phyloP scores from a whole-genome alignment of 2,113 vertebrate genomes.

The Oncorhynchus kisutch region DNA sequence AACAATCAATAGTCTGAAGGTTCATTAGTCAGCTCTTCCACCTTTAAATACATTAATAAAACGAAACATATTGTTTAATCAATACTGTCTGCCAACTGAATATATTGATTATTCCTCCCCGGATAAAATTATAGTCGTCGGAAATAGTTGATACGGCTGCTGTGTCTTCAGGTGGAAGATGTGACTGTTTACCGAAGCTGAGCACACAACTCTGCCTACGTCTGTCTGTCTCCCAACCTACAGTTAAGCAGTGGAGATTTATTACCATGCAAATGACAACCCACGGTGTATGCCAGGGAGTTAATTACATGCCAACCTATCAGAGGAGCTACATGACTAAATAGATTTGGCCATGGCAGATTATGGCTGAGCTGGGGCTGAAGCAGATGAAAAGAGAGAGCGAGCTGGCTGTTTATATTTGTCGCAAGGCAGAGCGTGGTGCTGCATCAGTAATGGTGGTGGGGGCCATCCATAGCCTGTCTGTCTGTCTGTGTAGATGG shows the following conservation, averaged over 20 bases:
- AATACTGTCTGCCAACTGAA: conserved; percentile 45
- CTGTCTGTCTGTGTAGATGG: conserved; percentile 6
- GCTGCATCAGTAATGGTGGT: too few relatives aligned
- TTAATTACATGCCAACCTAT: conserved; percentile 71
- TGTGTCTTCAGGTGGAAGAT: neutral
- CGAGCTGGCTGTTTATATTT: conserved; percentile 1
- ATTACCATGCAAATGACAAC: conserved; percentile 72
- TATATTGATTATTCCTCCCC: conserved; percentile 30
- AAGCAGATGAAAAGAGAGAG: conserved; percentile 11
- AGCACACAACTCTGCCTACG: conserved; percentile 28
- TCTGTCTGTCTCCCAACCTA: conserved; percentile 28
- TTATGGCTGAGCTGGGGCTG: conserved; percentile 35
- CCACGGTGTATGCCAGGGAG: conserved; percentile 61
- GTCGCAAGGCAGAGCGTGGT: neutral
- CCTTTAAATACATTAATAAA: conserved; percentile 57
- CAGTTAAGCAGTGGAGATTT: conserved; percentile 49
- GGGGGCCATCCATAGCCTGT: neutral
- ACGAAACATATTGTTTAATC: conserved; percentile 47
- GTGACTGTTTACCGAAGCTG: conserved; percentile 47
- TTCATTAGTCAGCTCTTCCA: conserved; percentile 40
- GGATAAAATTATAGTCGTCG: conserved; percentile 24
- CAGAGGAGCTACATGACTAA: conserved; percentile 62
- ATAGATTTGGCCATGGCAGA: conserved; percentile 60
- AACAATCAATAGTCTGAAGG: conserved; percentile 45
- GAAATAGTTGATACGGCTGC: conserved; percentile 24